Evolutionary conservation across 1,140 invertebrate genomes (phyloP), one percentile per base, ranked within the genome.

Genomic region (Achroia grisella): DNA sequence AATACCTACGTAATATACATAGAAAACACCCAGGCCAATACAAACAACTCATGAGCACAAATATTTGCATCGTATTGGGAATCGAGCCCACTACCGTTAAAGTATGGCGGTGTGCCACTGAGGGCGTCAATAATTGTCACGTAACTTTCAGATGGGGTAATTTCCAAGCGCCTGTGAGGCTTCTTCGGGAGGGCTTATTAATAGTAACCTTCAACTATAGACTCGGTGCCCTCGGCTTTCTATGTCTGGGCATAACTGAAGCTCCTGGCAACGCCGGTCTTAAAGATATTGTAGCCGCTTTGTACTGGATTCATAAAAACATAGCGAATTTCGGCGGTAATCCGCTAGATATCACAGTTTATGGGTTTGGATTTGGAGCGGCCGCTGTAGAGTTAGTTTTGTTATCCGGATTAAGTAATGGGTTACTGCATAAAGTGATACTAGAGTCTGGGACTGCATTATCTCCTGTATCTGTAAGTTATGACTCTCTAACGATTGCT

Each of bases 231-330:
- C 67, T 89, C 6, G 89, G 89, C 0, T 94, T 93, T 58, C 64
- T 94, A 10, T 91, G 89, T 48, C 90, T 90, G 0, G 88, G 87
- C 17, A 89, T 87, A 36, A 64, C 80, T 0, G 80, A 85, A 2
- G 84, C 87, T 0, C 88, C 91, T 0, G 93, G 93, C 11, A 94
- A 95, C 68, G 88, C 89, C 32, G 93, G 91, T 4, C 70, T 95
- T 30, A 92, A 92, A 54, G 94, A 95, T 78, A 93, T 94, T 72
- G 87, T 89, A 1, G 72, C 89, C 32, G 90, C 91, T 0, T 79
- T 95, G 6, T 88, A 91, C 55, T 96, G 94, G 94, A 87, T 95
- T 1, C 87, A 91, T 14, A 83, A 88, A 48, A 93, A 95, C 55
- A 93, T 95, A 8, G 83, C 57, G 2, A 61, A 77, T 1, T 95